Evolutionary conservation across 92 coral and sea anemone genomes (phyloP), one percentile per base, ranked within the genome.

Genomic region (Bergia puertoricense): DNA sequence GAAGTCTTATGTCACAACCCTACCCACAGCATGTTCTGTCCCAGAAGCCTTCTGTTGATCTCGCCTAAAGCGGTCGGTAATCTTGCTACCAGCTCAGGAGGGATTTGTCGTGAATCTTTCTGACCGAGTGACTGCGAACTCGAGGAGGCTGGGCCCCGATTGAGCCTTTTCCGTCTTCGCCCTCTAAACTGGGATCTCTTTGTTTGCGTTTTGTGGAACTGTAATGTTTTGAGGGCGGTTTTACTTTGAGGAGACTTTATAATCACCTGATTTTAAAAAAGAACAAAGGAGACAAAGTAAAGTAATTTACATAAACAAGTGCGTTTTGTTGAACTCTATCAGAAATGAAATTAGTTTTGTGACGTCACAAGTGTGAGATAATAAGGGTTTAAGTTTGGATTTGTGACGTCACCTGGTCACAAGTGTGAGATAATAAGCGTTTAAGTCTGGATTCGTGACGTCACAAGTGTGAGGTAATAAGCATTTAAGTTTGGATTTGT

Each of bases 41-140:
- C 65, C 69, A 50, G 85, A 46, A 90, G 88, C 88, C 88, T 90
- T 74, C 83, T 86, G 92, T 90, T 90, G 85, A 90, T 90, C 71
- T 86, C 90, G 16, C 82, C 84, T 80, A 90, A 80, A 30, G 92
- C 92, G 22, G 74, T 81, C 15, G 92, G 88, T 39, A 90, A 42
- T 76, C 92, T 74, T 67, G 39, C 54, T 36, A 75, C 69, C 10
- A 77, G 77, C 88, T 90, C 92, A 9, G 92, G 88, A 48, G 90
- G 88, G 59, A 87, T 83, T 4, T 46, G 51, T 14, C 77, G 59
- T 43, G 48, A 1, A 79, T 65, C 51, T 40, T 14, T 74, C 48
- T 38, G 78, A 9, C 13, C 44, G 44, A 39, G 46, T 54, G 42
- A 45, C 40, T 85, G 73, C 40, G 92, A 44, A 22, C 37, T 45